Percentiles rank a stretch among this genome's conserved stretches.
phyloP scores from a whole-genome alignment of 2,888 invertebrate species.

The Monoplex corrugatus region DNA sequence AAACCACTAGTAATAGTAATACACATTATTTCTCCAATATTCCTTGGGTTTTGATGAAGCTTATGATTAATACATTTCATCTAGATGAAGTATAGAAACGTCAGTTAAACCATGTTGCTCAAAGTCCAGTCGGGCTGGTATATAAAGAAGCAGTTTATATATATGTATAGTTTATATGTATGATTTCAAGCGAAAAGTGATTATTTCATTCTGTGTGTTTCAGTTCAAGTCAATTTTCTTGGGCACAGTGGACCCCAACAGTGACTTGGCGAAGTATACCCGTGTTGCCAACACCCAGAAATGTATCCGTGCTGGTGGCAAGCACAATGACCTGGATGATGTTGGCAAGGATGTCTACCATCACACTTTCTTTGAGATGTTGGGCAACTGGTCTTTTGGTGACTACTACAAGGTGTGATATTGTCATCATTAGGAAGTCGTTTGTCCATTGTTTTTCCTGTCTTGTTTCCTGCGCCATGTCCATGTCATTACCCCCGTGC shows the following conservation, averaged over 20 bases:
- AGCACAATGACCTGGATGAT: conserved; percentile 99
- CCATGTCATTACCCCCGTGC: no score
- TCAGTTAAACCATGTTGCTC: no score
- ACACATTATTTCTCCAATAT: no score
- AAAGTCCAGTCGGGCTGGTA: no score
- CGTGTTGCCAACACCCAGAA: conserved; percentile 98
- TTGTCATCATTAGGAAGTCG: no score
- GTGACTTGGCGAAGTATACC: conserved; percentile 93
- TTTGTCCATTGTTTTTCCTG: not conserved
- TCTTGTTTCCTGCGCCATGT: no score
- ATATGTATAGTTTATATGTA: not conserved
- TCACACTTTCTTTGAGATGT: conserved; percentile 99
- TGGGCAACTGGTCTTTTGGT: conserved; percentile 99
- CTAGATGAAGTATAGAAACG: no score
- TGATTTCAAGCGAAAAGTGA: not conserved
- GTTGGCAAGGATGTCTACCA: conserved; percentile 99
- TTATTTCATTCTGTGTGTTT: not conserved
- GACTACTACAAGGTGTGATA: conserved; percentile 97
- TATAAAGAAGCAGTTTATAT: no score
- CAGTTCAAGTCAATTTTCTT: conserved; percentile 98
- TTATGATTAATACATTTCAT: no score
- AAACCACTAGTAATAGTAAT: no score
- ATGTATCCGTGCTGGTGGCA: conserved; percentile 99
- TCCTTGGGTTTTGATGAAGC: no score
- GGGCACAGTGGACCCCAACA: conserved; percentile 97